These are phyloP conservation scores for Myrmophylax atrothorax DNA, from an alignment of 2,113 vertebrate species.

Conservation along the genomic window DNA sequence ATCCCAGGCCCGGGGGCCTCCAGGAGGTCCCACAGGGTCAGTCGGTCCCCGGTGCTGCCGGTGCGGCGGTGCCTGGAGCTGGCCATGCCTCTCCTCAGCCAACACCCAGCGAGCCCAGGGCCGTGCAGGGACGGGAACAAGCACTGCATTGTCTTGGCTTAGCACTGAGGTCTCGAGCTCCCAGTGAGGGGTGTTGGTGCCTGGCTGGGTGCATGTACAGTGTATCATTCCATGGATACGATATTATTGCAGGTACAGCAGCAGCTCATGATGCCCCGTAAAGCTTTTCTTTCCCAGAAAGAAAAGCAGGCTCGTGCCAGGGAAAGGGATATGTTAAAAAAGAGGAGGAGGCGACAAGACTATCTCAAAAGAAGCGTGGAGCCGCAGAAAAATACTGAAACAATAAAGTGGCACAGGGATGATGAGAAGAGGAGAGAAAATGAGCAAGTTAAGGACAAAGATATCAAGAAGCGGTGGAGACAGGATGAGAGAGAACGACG, in stretches of 20 bases:
- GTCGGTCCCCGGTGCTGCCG: neutral
- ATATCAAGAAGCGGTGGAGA: conserved; percentile 71
- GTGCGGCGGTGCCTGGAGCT: neutral
- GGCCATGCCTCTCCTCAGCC: neutral
- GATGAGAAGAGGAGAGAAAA: conserved; percentile 73
- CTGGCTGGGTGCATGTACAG: conserved; percentile 38
- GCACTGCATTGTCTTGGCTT: neutral
- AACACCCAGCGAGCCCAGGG: neutral
- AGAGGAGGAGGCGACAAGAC: conserved; percentile 72
- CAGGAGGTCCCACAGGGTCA: neutral
- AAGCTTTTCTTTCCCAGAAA: conserved; percentile 75
- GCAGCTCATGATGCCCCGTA: conserved; percentile 73
- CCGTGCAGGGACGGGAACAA: neutral
- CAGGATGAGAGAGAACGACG: conserved; percentile 71
- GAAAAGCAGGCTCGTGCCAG: conserved; percentile 73
- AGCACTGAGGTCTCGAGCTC: neutral
- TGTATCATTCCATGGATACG: conserved; percentile 44
- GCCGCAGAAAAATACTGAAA: conserved; percentile 66
- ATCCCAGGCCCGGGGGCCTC: neutral
- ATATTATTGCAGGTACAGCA: conserved; percentile 68
- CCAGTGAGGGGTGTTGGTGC: conserved; percentile 4
- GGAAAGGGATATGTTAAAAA: conserved; percentile 72
- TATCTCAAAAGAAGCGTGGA: conserved; percentile 71
- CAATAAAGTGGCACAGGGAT: conserved; percentile 70
- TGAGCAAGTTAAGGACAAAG: conserved; percentile 72